phyloP scores from a whole-genome alignment of 2,113 vertebrate species.

The Promerops cafer region DNA sequence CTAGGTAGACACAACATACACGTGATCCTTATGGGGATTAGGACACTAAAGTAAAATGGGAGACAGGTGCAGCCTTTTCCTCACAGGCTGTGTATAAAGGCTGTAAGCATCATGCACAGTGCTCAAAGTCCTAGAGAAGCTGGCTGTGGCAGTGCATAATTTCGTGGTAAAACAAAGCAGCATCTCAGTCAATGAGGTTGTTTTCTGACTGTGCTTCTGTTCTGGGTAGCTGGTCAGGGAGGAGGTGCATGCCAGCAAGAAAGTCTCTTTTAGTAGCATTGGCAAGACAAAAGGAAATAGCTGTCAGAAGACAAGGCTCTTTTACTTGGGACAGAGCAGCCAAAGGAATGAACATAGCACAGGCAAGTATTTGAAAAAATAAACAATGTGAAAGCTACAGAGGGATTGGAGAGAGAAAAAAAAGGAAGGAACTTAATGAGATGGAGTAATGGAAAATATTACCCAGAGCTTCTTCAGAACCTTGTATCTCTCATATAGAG shows the following conservation, averaged over 20 bases:
- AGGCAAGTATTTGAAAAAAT: background rate
- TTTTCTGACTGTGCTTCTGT: constrained; percentile 5
- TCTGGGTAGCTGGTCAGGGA: background rate
- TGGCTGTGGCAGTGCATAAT: background rate
- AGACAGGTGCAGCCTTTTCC: background rate
- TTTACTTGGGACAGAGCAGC: background rate
- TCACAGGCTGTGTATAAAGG: background rate
- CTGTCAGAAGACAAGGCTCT: background rate
- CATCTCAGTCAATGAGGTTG: background rate
- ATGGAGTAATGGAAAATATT: background rate
- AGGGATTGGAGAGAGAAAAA: background rate
- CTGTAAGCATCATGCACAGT: background rate
- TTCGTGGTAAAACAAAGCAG: background rate
- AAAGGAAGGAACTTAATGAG: background rate
- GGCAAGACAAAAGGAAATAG: constrained; percentile 10
- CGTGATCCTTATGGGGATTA: background rate
- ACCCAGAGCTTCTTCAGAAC: background rate
- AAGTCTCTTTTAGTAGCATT: background rate
- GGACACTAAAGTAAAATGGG: background rate
- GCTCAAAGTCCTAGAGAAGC: background rate
- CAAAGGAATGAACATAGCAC: background rate
- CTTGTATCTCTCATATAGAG: background rate
- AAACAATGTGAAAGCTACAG: background rate
- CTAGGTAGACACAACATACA: background rate
- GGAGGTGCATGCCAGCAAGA: background rate